Evolutionary conservation across 2,888 invertebrate species (phyloP).

Genomic region (Lumbricus terrestris): DNA sequence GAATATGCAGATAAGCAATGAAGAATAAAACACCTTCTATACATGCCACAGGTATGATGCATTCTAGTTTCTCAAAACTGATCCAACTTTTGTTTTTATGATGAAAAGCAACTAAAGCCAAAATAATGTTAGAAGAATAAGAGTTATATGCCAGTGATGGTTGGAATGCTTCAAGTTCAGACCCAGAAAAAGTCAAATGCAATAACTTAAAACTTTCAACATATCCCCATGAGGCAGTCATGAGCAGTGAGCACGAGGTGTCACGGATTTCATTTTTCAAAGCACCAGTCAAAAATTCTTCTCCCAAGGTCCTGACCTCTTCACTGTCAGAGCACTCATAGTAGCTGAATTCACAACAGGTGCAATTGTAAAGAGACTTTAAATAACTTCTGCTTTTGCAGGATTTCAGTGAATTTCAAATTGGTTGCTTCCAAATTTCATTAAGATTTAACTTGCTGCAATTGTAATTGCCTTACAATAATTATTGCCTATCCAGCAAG

Average conservation of each 20-base stretch:
- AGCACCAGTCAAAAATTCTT: too few species aligned
- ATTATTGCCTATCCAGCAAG: not conserved
- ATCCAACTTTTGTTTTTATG: not conserved
- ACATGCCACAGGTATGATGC: not conserved
- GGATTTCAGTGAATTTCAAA: not conserved
- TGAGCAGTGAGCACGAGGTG: not conserved
- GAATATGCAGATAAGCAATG: not conserved
- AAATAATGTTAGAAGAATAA: not conserved
- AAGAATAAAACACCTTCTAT: not conserved
- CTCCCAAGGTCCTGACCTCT: too few species aligned
- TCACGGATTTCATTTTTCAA: too few species aligned
- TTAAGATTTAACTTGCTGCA: too few species aligned
- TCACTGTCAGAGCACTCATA: too few species aligned
- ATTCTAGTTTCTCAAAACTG: not conserved
- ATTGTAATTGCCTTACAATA: too few species aligned
- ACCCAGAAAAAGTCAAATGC: not conserved
- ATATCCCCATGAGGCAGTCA: not conserved
- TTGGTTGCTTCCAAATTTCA: too few species aligned
- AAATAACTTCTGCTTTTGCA: not conserved
- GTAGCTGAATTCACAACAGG: not conserved
- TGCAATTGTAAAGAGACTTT: not conserved
- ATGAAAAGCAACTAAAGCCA: not conserved
- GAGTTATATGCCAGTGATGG: not conserved
- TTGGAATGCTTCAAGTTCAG: not conserved
- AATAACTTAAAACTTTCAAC: not conserved